Evolutionary conservation across 37 sponge, comb jelly and placozoan genomes (phyloP).

Genomic region (Geodia barretti): DNA sequence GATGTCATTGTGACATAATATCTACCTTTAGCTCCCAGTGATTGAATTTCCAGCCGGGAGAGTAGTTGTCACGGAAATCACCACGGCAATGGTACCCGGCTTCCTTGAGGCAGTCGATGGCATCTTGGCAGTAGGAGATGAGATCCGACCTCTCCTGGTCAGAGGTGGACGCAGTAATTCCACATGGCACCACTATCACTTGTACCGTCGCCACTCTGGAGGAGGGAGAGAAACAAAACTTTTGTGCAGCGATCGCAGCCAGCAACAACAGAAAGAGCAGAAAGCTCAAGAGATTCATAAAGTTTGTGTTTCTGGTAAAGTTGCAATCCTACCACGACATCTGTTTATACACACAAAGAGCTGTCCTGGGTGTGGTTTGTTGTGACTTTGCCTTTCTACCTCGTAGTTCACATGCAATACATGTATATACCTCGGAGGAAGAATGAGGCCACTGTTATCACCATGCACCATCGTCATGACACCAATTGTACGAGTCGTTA

Average conservation of each 20-base stretch:
- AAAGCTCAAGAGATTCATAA: too few species aligned
- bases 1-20: background rate
- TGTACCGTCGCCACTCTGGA: constrained; percentile 10
- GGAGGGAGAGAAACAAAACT: background rate
- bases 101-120: constrained; percentile 35
- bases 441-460: constrained; percentile 92
- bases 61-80: constrained; percentile 92
- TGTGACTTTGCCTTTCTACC: too few species aligned
- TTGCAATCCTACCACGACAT: too few species aligned
- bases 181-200: constrained; percentile 95
- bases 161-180: constrained; percentile 67
- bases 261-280: too few species aligned
- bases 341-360: too few species aligned
- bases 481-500: constrained; percentile 96
- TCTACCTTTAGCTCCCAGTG: constrained; percentile 95
- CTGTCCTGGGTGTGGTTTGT: too few species aligned
- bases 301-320: too few species aligned
- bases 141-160: constrained; percentile 55
- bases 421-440: constrained; percentile 81
- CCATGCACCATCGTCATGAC: constrained; percentile 96
- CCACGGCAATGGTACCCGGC: constrained; percentile 72
- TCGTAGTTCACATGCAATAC: background rate
- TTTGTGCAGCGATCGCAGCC: too few species aligned
- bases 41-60: constrained; percentile 97
- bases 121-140: constrained; percentile 55